These are phyloP conservation scores for Scaptomyza polygonia DNA, from an alignment of 2,888 invertebrate species.

Conservation along the genomic window DNA sequence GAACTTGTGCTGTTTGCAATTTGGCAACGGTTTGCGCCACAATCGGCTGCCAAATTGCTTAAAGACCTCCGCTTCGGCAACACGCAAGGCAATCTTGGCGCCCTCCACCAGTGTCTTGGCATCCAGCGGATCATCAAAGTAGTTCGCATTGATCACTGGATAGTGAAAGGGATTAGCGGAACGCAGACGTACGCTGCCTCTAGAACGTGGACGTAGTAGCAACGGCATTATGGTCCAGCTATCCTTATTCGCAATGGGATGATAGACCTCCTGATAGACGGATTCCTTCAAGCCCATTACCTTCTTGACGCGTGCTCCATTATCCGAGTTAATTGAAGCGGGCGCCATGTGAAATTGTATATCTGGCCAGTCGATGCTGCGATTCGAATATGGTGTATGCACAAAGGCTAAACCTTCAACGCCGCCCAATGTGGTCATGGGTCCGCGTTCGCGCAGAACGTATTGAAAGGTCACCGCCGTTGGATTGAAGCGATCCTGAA, in stretches of 20 bases:
- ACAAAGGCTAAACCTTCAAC: slow-evolving; percentile 95
- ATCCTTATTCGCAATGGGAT: slow-evolving; percentile 90
- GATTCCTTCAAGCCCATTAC: slow-evolving; percentile 92
- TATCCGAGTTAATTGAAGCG: slow-evolving; percentile 93
- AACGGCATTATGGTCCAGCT: slow-evolving; percentile 93
- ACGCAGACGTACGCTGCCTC: slow-evolving; percentile 90
- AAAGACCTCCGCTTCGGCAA: slow-evolving; percentile 91
- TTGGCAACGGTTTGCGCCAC: slow-evolving; percentile 91
- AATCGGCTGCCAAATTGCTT: slow-evolving; percentile 91
- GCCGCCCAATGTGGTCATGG: slow-evolving; percentile 94
- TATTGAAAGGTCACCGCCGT: slow-evolving; percentile 92
- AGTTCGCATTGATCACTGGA: slow-evolving; percentile 96
- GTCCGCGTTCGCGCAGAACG: slow-evolving; percentile 90
- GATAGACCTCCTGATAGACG: slow-evolving; percentile 91
- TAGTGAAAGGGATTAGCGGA: slow-evolving; percentile 93
- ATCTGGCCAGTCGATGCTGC: slow-evolving; percentile 92
- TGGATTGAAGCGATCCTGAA: slow-evolving; percentile 91
- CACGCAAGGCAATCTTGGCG: slow-evolving; percentile 89
- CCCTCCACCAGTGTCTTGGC: slow-evolving; percentile 93
- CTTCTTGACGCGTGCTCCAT: slow-evolving; percentile 89
- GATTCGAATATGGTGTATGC: slow-evolving; percentile 92
- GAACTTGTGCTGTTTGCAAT: slow-evolving; percentile 90
- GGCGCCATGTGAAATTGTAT: slow-evolving; percentile 97
- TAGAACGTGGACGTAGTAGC: slow-evolving; percentile 91
- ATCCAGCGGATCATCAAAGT: slow-evolving; percentile 92